Conservation (phyloP, 2,113 vertebrate species). For the Coptodon rendalli region DNA sequence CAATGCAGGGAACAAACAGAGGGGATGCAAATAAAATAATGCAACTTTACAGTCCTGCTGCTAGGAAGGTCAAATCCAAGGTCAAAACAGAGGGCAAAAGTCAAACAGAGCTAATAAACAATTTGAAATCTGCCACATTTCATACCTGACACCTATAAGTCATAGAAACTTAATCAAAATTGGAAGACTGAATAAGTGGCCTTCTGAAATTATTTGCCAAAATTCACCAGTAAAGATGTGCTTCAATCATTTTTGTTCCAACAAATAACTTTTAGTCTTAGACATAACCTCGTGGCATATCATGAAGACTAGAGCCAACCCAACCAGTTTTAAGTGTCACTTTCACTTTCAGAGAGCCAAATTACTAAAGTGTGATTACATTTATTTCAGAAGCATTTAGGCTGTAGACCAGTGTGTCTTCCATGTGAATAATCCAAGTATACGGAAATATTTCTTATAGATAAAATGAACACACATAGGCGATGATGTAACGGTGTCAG, state of each 20-base stretch:
- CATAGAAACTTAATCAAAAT: neutral
- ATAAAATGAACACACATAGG: neutral
- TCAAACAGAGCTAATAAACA: neutral
- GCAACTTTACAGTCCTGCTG: neutral
- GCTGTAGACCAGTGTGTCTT: neutral
- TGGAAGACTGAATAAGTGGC: neutral
- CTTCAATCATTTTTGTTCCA: neutral
- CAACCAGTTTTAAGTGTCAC: neutral
- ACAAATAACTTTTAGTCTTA: neutral
- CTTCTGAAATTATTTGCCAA: neutral
- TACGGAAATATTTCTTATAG: neutral
- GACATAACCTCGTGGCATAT: rapidly evolving
- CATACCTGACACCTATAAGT: neutral
- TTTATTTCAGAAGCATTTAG: neutral
- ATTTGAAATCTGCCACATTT: neutral
- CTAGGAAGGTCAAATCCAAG: neutral
- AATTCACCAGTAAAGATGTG: neutral
- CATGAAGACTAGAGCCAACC: neutral
- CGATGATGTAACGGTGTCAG: rapidly evolving
- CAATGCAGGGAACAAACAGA: neutral
- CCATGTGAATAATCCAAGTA: neutral
- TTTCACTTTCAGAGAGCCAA: neutral
- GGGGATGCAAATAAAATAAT: neutral
- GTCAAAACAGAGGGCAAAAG: neutral
- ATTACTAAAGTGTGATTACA: neutral